Evolutionary conservation across 2,113 vertebrate genomes (phyloP), one percentile per base, ranked within the genome.

Genomic region (Lota lota): DNA sequence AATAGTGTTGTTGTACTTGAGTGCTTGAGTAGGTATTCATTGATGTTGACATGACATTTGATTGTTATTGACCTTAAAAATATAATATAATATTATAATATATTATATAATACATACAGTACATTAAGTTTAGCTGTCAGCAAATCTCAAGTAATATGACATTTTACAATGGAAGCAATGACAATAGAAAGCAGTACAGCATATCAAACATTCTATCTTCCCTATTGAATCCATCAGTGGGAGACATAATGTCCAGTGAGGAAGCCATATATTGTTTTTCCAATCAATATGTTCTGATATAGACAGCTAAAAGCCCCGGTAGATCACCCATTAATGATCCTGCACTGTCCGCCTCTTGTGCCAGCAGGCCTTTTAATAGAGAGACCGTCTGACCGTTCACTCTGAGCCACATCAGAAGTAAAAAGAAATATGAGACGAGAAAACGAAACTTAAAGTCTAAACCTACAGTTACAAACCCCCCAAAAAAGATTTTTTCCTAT

Each of bases 251-350:
- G 68, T 77, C 67, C 65, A 50, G 62, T 0, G 64, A 67, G 75
- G 61, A 21, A 16, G 10, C 40, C 1, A 61, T 68, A 63, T 33
- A 18, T 67, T 5, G 47, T 63, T 21, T 12, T n/a, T 64, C 64
- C 63, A 58, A 81, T 73, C 66, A 61, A 72, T 62, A 62, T 67
- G 73, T 60, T 19, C 64, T 64, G 61, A 60, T 19, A 70, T n/a
- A 19, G 28, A 66, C 12, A 7, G 19, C 28, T 62, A 73, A 28
- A 63, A 19, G 63, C 74, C 56, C 79, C 72, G 28, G 69, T 51
- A 12, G 64, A 0, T 54, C 3, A 40, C 16, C 0, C 15, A 36
- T 72, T 70, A 47, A 22, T 63, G 22, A 61, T 59, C 21, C 59
- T 22, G 21, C 21, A 2, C 20, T 15, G 1, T 22, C 59, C 24